Evolutionary conservation across 2,113 vertebrate species (phyloP).

Genomic region (Perca fluviatilis): DNA sequence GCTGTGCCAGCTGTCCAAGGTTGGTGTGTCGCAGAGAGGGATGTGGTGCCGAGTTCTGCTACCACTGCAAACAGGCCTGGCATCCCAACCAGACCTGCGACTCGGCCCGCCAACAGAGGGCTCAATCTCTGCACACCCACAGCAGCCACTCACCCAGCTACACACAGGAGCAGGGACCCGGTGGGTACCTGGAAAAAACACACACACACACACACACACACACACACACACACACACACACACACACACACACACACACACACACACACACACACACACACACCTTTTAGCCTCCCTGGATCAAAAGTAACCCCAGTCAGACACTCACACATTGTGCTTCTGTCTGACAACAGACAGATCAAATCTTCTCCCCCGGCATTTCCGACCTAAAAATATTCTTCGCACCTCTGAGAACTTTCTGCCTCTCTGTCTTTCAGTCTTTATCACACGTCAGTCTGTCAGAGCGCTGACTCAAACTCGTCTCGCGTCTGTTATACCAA

Average conservation of each 20-base stretch:
- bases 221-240: not conserved
- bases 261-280: not conserved
- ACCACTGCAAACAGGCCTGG: constrained; percentile 99
- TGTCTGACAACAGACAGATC: constrained; percentile 14
- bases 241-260: not conserved
- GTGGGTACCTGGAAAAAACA: constrained; percentile 80
- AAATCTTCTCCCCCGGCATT: constrained; percentile 5
- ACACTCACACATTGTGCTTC: not conserved
- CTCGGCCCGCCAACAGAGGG: constrained; percentile 96
- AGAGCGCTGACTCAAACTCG: constrained; percentile 38
- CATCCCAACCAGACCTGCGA: constrained; percentile 99
- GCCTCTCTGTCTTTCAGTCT: constrained; percentile 20
- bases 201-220: not conserved
- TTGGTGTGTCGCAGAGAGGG: constrained; percentile 95
- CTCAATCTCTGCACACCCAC: constrained; percentile 91
- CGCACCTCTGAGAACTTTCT: constrained; percentile 40
- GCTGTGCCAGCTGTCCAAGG: constrained; percentile 98
- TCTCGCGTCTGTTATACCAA: not conserved
- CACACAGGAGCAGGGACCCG: constrained; percentile 93
- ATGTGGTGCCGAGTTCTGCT: constrained; percentile 98
- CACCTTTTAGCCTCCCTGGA: not conserved
- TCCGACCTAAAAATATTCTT: constrained; percentile 20
- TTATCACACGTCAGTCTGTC: constrained; percentile 33
- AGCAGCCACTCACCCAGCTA: constrained; percentile 98
- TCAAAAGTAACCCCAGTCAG: not conserved